These are phyloP conservation scores for Xanthia togata DNA, from an alignment of 2,888 invertebrate species.

Conservation along the genomic window DNA sequence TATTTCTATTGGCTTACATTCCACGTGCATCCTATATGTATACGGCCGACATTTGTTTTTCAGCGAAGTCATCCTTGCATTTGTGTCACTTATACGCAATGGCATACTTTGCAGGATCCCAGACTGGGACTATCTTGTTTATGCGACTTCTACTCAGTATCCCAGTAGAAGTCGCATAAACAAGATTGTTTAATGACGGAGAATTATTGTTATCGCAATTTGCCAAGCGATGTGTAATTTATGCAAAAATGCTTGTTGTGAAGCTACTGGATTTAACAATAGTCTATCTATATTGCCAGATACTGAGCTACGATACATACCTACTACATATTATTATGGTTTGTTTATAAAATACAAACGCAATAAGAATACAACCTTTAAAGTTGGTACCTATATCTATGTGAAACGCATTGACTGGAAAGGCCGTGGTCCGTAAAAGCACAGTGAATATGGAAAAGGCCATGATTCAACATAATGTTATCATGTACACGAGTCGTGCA, in stretches of 20 bases:
- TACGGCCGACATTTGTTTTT: constrained; percentile 10
- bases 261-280: constrained; percentile 13
- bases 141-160: too few species aligned
- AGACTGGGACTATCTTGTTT: too few species aligned
- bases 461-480: constrained; percentile 32
- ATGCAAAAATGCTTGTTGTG: constrained; percentile 28
- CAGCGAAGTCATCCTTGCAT: constrained; percentile 25
- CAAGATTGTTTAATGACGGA: constrained; percentile 2
- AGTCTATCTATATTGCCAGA: constrained; percentile 1
- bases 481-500: constrained; percentile 28
- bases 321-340: neutral
- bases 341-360: constrained; percentile 6
- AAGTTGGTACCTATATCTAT: neutral
- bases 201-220: constrained; percentile 23
- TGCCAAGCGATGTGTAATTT: constrained; percentile 21
- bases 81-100: neutral
- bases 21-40: too few species aligned
- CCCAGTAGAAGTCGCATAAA: neutral
- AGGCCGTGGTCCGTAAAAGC: neutral
- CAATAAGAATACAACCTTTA: constrained; percentile 8
- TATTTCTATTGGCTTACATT: constrained; percentile 16
- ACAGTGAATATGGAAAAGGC: neutral
- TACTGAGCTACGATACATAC: neutral
- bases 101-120: neutral
- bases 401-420: constrained; percentile 4